phyloP scores from a whole-genome alignment of 1,140 invertebrate species.

The Cyclina sinensis region DNA sequence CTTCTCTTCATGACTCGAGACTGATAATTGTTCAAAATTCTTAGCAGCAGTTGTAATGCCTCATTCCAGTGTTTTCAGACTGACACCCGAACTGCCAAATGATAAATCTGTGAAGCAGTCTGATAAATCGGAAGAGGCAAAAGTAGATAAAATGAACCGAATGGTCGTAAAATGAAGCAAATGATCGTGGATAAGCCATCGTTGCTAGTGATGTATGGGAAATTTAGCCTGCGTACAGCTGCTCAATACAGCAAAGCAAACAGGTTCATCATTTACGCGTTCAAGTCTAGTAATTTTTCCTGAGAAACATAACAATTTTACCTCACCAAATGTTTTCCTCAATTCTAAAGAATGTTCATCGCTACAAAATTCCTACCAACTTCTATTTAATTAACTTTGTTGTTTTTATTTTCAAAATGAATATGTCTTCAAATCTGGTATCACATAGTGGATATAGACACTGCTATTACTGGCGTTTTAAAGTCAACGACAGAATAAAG shows the following conservation, averaged over 20 bases:
- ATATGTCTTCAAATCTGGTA: too few relatives aligned
- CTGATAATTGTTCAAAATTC: constrained; percentile 25
- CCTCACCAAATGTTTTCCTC: neutral
- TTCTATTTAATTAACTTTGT: too few relatives aligned
- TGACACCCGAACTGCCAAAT: constrained; percentile 43
- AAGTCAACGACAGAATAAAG: too few relatives aligned
- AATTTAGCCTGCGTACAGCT: constrained; percentile 35
- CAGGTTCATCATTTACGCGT: constrained; percentile 30
- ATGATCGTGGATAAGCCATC: constrained; percentile 39
- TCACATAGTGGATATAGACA: too few relatives aligned
- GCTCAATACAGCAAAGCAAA: constrained; percentile 23
- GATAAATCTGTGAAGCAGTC: constrained; percentile 50
- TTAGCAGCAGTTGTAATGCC: constrained; percentile 33
- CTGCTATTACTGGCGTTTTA: too few relatives aligned
- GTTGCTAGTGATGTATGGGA: constrained; percentile 44
- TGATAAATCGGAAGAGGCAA: constrained; percentile 46
- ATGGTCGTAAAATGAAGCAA: constrained; percentile 60
- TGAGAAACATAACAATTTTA: neutral
- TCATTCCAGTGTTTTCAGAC: constrained; percentile 44
- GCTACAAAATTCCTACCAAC: too few relatives aligned
- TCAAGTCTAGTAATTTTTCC: constrained; percentile 1
- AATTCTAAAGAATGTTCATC: too few relatives aligned
- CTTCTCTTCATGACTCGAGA: neutral
- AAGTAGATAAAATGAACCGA: constrained; percentile 55
- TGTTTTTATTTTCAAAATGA: too few relatives aligned